A percentile compares a stretch with the other conserved stretches of the same genome.
These are phyloP conservation scores for Nineta flava DNA, from an alignment of 2,888 invertebrate genomes.

Conservation along the genomic window DNA sequence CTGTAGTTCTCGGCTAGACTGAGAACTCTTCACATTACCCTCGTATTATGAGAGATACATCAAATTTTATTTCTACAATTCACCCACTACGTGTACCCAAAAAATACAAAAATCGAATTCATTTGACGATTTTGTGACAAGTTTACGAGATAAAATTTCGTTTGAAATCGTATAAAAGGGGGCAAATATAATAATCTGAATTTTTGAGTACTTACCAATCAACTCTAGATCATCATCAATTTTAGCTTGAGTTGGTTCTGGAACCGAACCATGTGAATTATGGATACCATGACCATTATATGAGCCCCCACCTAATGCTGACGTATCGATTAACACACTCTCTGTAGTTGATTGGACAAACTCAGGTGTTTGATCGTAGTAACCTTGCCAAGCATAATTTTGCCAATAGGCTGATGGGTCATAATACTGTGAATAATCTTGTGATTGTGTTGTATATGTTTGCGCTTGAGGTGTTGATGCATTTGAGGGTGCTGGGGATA, in stretches of 20 bases:
- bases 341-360: conserved; percentile 22
- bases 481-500: conserved; percentile 16
- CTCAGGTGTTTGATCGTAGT: conserved; percentile 8
- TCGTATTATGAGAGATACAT: too few species aligned
- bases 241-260: conserved; percentile 20
- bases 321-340: conserved; percentile 12
- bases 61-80: too few species aligned
- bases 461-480: conserved; percentile 10
- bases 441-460: conserved; percentile 8
- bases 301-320: neutral
- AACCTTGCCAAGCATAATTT: conserved; percentile 57
- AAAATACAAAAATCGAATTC: too few species aligned
- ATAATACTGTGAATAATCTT: conserved; percentile 63
- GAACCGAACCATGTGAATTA: neutral
- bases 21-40: too few species aligned
- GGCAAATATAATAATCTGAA: too few species aligned
- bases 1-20: too few species aligned
- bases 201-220: conserved; percentile 35
- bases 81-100: too few species aligned
- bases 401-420: conserved; percentile 78
- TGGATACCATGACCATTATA: too few species aligned
- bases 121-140: too few species aligned
- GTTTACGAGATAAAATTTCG: too few species aligned
- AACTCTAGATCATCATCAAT: conserved; percentile 53
- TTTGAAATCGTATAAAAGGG: too few species aligned